A percentile compares a stretch with the other conserved stretches of the same genome.
These are phyloP conservation scores for Paracentrotus lividus DNA, from an alignment of 53 echinoderm and acorn worm species.

Conservation along the genomic window DNA sequence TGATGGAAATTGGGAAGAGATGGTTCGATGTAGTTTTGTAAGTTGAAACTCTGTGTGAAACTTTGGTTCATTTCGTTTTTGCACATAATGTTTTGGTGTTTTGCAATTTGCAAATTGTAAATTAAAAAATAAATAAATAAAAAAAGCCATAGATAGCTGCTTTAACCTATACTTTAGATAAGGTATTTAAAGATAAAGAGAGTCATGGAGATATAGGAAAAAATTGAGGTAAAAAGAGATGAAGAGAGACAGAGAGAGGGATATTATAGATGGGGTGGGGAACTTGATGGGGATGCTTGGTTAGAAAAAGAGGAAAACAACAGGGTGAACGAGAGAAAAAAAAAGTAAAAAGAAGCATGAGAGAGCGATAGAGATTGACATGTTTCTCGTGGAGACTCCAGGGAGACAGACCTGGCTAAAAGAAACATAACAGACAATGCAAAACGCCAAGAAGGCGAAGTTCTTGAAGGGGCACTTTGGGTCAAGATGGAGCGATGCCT, in stretches of 20 bases:
- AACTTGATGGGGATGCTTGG: neutral
- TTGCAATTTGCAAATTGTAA: too few species aligned
- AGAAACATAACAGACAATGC: neutral
- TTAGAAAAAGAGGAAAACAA: neutral
- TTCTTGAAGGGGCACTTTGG: neutral
- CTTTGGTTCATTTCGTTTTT: too few species aligned
- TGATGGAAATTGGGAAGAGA: neutral
- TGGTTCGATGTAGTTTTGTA: neutral
- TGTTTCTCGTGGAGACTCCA: neutral
- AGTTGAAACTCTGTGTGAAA: too few species aligned
- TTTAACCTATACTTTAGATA: too few species aligned
- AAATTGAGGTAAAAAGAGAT: neutral
- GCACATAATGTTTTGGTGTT: too few species aligned
- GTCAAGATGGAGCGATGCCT: slow-evolving; percentile 30
- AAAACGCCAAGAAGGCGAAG: neutral
- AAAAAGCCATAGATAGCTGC: too few species aligned
- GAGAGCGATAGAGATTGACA: neutral
- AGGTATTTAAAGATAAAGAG: neutral
- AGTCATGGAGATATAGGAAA: neutral
- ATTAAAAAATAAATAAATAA: too few species aligned
- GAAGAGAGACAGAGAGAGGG: neutral
- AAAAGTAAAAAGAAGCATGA: neutral
- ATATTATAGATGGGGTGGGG: neutral
- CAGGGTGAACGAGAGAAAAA: neutral
- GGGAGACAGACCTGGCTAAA: neutral